Base-by-base conservation (phyloP, 1,140 invertebrate genomes). In the Geopemphigus sp. region DNA sequence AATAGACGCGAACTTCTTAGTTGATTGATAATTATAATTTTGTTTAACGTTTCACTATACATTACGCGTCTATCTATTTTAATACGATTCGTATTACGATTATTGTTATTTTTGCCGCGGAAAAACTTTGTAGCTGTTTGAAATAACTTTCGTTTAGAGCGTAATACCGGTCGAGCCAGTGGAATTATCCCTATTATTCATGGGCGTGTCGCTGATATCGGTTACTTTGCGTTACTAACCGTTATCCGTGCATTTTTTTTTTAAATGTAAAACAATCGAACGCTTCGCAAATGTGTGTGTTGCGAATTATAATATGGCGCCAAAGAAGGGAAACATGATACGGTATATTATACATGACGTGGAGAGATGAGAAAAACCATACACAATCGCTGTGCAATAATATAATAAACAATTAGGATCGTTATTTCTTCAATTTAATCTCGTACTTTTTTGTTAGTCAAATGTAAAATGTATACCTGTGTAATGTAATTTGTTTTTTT, bases 181-280 rank as follows among this genome's bases (percentile, higher is more conserved):
- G 54, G 54, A 57, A 59, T 29, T 73, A 73, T 73, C 70, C 70
- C 50, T 73, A 73, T 73, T 61, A 78, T 78, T 45, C 59, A 47
- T 63, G 17, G 74, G 74, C 74, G 74, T 78, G 74, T 78, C 74
- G 39, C 32, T n/a, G 39, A 45, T 78, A 78, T 78, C 74, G 57
- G 57, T 78, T 78, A 61, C 74, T 50, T 11, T 53, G 19, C 17
- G 29, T 29, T 54, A 11, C 17, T 22, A 50, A 26, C 32, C 22
- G 45, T 59, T 57, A 22, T 57, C 26, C 22, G 32, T 45, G 14
- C 26, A 32, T 73, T 76, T 45, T 78, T 22, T 45, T 68, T 61
- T 57, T 78, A 78, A 26, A 78, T 10, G 24, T 11, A 10, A 61
- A 61, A 78, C 57, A 78, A 78, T 76, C 14, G 54, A 76, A 76